Conservation (phyloP, 1,140 invertebrate genomes). For the Oedothorax gibbosus region DNA sequence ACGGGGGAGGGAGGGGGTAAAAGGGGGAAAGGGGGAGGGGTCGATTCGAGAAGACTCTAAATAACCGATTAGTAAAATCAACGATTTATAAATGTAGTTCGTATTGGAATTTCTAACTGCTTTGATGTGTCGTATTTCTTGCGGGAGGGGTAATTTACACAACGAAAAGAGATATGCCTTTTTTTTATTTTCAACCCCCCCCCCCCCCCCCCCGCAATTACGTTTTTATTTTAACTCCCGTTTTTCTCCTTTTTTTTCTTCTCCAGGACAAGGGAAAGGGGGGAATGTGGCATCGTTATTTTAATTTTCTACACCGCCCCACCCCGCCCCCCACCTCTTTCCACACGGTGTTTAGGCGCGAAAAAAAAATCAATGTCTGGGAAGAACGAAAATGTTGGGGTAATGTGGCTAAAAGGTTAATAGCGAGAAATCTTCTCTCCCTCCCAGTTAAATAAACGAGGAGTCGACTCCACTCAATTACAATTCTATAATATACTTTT, state of each 20-base stretch:
- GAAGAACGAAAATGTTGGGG: conserved; percentile 45
- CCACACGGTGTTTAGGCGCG: conserved; percentile 11
- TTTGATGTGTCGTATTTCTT: conserved; percentile 36
- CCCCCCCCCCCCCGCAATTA: neutral
- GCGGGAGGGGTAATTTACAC: conserved; percentile 36
- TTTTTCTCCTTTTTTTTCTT: neutral
- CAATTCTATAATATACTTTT: conserved; percentile 52
- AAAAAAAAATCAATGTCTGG: conserved; percentile 50
- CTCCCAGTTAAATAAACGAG: conserved; percentile 53
- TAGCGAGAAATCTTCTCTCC: conserved; percentile 52
- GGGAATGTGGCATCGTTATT: conserved; percentile 55
- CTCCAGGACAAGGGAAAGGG: conserved; percentile 1
- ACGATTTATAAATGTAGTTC: conserved; percentile 57
- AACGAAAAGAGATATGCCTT: conserved; percentile 8
- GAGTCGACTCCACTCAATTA: conserved; percentile 58
- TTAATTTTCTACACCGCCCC: conserved; percentile 45
- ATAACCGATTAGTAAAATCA: conserved; percentile 59
- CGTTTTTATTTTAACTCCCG: no score
- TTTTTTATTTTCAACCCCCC: neutral
- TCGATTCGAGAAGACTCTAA: conserved; percentile 44
- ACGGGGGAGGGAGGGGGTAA: neutral
- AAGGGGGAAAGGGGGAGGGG: neutral
- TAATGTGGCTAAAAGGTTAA: conserved; percentile 61
- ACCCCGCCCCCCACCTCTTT: conserved; percentile 1
- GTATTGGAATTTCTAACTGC: conserved; percentile 56